Base-by-base conservation (phyloP, 1,140 invertebrate species). In the Euwallacea similis region DNA sequence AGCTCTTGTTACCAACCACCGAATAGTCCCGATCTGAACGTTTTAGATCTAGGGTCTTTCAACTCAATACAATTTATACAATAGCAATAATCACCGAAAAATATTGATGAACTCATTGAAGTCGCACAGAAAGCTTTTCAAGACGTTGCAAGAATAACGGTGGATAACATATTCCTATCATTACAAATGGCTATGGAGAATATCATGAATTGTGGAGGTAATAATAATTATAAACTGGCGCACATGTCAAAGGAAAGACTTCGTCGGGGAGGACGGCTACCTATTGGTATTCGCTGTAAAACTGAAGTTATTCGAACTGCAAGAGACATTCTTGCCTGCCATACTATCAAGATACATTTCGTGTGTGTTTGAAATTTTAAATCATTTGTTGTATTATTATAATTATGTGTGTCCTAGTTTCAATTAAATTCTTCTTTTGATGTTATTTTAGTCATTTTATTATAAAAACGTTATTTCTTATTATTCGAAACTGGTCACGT, bases 31-130 rank as follows among this genome's bases (percentile, higher is more conserved):
- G 46, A 50, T 6, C 6, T 6, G 9, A 50, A 50, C 13, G 2
- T 50, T 50, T 13, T 50, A 50, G 46, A 50, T 50, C 13, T 50
- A 6, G 46, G 46, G 13, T 50, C 13, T 50, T 50, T 50, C 46
- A 50, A 10, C 46, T 50, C 46, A 10, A 50, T 50, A 50, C 46
- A 50, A 50, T 50, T 6, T 50, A 50, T 50, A 50, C 46, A 50
- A 50, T 50, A 50, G 1, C 46, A 50, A 50, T 6, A 50, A 13
- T 50, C 46, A 50, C 46, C 46, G 13, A 50, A 50, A 50, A 50
- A 50, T 50, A 50, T 50, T 50, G 46, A 50, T 50, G 46, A 50
- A 2, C 46, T 50, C 6, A 50, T 6, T 50, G 46, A 50, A 6
- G 46, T 50, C 46, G 46, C 6, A 50, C 9, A 11, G 46, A 50